Conservation (phyloP, 2,797 vertebrate species). For the Schizothorax lantsangensis region DNA sequence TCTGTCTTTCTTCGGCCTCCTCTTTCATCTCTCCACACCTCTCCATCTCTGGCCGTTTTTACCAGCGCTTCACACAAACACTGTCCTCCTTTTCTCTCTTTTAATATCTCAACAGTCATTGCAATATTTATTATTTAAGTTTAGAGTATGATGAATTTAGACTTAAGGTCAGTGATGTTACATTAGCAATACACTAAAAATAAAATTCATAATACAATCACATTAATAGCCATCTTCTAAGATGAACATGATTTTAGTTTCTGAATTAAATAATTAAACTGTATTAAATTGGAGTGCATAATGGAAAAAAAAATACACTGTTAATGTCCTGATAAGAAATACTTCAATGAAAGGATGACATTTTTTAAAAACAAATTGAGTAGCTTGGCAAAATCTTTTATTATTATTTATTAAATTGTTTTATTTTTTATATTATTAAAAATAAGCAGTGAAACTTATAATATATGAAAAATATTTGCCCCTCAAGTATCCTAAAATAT, state of each 20-base stretch:
- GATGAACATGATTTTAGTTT: background rate
- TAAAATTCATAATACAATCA: background rate
- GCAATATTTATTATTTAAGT: background rate
- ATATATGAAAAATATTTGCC: background rate
- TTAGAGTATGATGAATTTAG: background rate
- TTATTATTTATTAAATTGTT: background rate
- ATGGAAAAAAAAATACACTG: too few species aligned
- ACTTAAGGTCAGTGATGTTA: background rate
- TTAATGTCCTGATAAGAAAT: too few species aligned
- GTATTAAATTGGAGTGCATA: too few species aligned
- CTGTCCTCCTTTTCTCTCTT: constrained; percentile 41
- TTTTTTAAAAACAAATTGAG: background rate
- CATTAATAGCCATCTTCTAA: background rate
- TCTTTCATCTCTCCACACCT: constrained; percentile 6
- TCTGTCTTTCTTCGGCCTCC: background rate
- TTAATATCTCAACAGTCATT: background rate
- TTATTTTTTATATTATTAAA: background rate
- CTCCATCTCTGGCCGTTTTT: background rate
- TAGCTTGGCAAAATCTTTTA: background rate
- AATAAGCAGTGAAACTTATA: too few species aligned
- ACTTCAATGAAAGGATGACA: too few species aligned
- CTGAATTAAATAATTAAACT: too few species aligned
- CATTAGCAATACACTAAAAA: background rate
- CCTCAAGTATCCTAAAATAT: background rate
- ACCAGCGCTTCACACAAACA: background rate